Percentiles rank a stretch among this genome's conserved stretches.
These are phyloP conservation scores for Drosophila aldrichi DNA, from an alignment of 2,888 invertebrate species.

Conservation along the genomic window DNA sequence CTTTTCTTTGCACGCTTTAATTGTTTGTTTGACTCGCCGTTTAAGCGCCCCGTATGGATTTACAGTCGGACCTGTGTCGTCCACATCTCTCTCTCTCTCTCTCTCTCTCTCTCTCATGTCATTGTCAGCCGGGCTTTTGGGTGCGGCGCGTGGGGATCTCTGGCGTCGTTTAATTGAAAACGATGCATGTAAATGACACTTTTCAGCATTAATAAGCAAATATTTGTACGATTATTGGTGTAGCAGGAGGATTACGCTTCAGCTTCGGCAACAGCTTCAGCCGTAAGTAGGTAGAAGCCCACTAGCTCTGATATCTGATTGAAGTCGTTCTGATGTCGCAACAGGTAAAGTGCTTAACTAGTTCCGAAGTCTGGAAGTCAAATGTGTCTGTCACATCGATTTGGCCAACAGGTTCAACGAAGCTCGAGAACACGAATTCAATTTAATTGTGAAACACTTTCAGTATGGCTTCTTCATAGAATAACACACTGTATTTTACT, in stretches of 20 bases:
- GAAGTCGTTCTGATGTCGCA: constrained; percentile 40
- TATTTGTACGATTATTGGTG: constrained; percentile 80
- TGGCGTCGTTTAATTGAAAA: constrained; percentile 81
- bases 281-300: constrained; percentile 53
- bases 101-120: constrained; percentile 26
- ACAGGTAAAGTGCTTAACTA: constrained; percentile 64
- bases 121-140: constrained; percentile 57
- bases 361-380: constrained; percentile 52
- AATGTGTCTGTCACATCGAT: constrained; percentile 37
- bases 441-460: constrained; percentile 15
- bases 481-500: not conserved
- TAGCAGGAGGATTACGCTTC: constrained; percentile 66
- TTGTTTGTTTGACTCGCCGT: constrained; percentile 80
- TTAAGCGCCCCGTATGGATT: constrained; percentile 54
- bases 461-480: not conserved
- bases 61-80: not conserved
- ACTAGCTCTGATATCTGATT: constrained; percentile 59
- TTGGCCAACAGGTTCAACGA: constrained; percentile 45
- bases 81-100: not conserved
- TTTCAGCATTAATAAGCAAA: constrained; percentile 83
- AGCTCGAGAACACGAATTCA: constrained; percentile 7
- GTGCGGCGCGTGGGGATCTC: constrained; percentile 68
- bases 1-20: constrained; percentile 67
- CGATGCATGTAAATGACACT: constrained; percentile 83
- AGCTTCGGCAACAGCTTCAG: constrained; percentile 40